Base-by-base conservation (phyloP, 2,888 invertebrate species). In the Cephus spinipes region DNA sequence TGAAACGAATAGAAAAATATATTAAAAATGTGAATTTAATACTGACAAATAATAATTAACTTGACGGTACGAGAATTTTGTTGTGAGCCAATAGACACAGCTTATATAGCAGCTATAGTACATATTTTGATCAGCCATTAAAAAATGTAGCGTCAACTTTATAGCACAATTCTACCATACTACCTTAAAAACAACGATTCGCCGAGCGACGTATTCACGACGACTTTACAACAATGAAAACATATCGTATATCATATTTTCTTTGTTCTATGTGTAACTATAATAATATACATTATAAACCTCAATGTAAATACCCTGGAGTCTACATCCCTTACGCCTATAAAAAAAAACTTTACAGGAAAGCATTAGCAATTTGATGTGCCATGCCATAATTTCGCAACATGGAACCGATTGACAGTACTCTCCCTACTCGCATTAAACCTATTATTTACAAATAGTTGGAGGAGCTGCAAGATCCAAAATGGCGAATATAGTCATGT, bases 261-360 rank as follows among this genome's bases (percentile, higher is more conserved):
- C 81, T 82, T 83, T 35, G 35, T 76, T 83, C 81, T 84, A 81
- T 81, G 79, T 83, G 85, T 83, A 87, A 86, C 86, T 87, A 86
- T 85, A 55, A 55, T 55, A 55, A 55, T 55, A 55, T 55, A 55
- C 9, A 55, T 55, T 55, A 81, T 81, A 87, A 87, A 83, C 85
- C 82, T 84, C 84, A 83, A 84, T 84, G 84, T 83, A 83, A 85
- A 85, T 87, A 88, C 85, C 87, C 86, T 86, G 87, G 84, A 86
- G 85, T 85, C 86, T 85, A 87, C 83, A 84, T 75, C 68, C 23
- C 77, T 35, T 69, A 75, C 11, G 78, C 76, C 74, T 79, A 81
- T 73, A 80, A 81, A 82, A 82, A 68, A 80, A 68, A 81, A 82
- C 73, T 82, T 80, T 80, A 83, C 81, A 81, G 77, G 75, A 79